Evolutionary conservation across 1,140 invertebrate genomes (phyloP), one percentile per base, ranked within the genome.

Genomic region (Hetaerina americana): DNA sequence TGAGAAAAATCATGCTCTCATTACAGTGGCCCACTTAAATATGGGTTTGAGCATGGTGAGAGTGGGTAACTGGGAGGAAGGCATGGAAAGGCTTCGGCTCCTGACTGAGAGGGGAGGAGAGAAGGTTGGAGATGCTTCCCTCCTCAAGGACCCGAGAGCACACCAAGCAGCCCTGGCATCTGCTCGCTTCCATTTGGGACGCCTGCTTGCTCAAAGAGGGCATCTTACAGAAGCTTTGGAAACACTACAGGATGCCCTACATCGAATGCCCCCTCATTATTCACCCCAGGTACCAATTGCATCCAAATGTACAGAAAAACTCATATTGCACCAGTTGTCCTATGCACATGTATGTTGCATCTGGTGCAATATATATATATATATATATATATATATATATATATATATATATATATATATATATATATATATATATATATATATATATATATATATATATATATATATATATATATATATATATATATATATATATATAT

Each of bases 11-110:
- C 22, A n/a, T 57, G 2, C 10, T 57, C 1, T 57, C 10, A 31
- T 87, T 88, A 27, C 86, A 97, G 95, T 97, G 86, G 96, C 96
- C 66, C 94, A 98, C 82, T 88, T 98, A 71, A 98, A 97, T 79
- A 85, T 97, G 76, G 96, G 94, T 0, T 89, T 94, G 73, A 90
- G 95, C 26, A 84, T 96, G 74, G 90, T 92, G 74, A 87, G 91
- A 8, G 84, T 92, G 69, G 94, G 94, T 12, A 84, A 90, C 68
- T 88, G 89, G 75, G 86, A 90, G 40, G 40, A 57, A 57, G 40
- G 40, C 22, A 10, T 57, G 15, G 22, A 57, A 57, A 57, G 40
- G 22, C 22, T 57, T 12, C 2, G 40, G 2, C 40, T 57, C 40
- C 15, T 57, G 22, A n/a, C 40, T 5, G 40, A 57, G 22, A 57